Evolutionary conservation across 2,113 vertebrate genomes (phyloP), one percentile per base, ranked within the genome.

Genomic region (Stegastes partitus): DNA sequence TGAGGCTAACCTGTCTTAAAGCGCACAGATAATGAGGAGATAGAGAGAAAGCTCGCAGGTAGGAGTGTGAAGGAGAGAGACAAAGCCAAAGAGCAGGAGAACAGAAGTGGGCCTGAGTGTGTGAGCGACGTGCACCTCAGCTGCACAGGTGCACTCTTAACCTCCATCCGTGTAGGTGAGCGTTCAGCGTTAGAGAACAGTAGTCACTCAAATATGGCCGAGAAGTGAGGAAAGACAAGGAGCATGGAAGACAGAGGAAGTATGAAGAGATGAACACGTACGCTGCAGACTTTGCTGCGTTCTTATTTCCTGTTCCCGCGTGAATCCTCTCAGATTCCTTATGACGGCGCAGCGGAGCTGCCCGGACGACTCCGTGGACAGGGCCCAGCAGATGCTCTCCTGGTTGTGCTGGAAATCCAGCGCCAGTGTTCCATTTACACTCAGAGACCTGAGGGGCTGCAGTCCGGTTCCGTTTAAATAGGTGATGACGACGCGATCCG

Each of bases 351-450:
- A 99, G 87, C 87, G 96, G 28, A 99, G 94, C 64, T 94, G 95
- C 64, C 95, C 96, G 50, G 95, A 94, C 87, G 96, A 94, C 10
- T 96, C 94, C 28, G 92, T 92, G 1, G 96, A 94, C 83, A 96
- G 94, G n/a, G 96, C 92, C 98, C 98, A 99, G 85, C 97, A 99
- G 22, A 97, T 83, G 0, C 63, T 94, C 69, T 97, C 96, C 78
- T 97, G 95, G 45, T 88, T 95, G 83, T 95, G 95, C 89, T 93
- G 95, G 86, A 95, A 97, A 90, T 98, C 97, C 89, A 99, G 31
- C 1, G 94, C 92, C 76, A 97, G 85, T 51, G 96, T 93, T 78
- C 96, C 94, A 78, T 96, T 97, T 57, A 90, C 92, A 78, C 95
- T 95, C 42, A 81, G 80, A 5, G 95, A 93, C 74, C 89, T 92